A percentile compares a stretch with the other conserved stretches of the same genome.
These are phyloP conservation scores for Drosophila sp. DNA, from an alignment of 1,140 invertebrate species.

Conservation along the genomic window DNA sequence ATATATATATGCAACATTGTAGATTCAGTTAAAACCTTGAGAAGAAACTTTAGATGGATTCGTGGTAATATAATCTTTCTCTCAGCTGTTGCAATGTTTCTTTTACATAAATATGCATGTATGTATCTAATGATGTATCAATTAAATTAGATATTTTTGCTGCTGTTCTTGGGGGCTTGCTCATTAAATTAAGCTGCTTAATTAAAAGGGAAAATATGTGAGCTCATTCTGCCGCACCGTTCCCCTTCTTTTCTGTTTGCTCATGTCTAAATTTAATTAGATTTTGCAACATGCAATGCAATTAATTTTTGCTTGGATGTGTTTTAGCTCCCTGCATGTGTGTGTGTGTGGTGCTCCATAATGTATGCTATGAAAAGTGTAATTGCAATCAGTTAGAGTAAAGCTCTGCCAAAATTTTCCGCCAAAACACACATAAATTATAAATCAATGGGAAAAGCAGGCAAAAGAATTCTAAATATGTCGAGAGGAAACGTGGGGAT, in stretches of 20 bases:
- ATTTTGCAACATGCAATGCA: constrained; percentile 43
- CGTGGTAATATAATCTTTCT: background rate
- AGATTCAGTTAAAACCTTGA: background rate
- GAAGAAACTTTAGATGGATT: background rate
- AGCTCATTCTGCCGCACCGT: background rate
- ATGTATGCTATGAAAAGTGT: constrained; percentile 6
- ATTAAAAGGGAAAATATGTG: constrained; percentile 11
- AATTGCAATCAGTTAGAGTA: constrained; percentile 31
- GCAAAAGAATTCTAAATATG: background rate
- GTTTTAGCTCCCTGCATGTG: background rate
- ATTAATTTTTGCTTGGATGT: constrained; percentile 36
- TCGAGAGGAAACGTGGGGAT: background rate
- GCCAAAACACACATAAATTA: constrained; percentile 56
- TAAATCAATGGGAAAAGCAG: constrained; percentile 45
- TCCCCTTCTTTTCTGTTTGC: constrained; percentile 3
- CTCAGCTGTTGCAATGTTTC: background rate
- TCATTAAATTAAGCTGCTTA: constrained; percentile 14
- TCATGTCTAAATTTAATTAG: constrained; percentile 43
- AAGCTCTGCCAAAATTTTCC: constrained; percentile 24
- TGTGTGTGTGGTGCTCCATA: background rate
- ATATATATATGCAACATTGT: background rate
- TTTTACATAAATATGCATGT: too few species aligned
- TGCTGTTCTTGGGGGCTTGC: background rate
- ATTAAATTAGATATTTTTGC: background rate
- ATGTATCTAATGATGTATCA: constrained; percentile 2